A percentile compares a stretch with the other conserved stretches of the same genome.
phyloP scores from a whole-genome alignment of 1,140 invertebrate species.

The Lineus longissimus region DNA sequence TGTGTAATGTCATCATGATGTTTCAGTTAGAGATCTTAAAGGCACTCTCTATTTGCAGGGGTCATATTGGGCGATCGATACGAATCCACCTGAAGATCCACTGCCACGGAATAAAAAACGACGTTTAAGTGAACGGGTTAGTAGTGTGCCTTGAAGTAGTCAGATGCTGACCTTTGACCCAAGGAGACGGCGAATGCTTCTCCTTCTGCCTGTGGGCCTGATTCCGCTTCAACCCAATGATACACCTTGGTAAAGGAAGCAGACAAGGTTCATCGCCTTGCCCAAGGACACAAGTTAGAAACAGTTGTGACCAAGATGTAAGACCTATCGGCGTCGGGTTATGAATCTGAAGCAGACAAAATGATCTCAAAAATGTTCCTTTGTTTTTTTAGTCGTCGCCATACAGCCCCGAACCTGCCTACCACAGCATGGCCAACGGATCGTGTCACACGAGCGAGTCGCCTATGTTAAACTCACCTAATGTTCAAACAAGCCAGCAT shows the following conservation, averaged over 20 bases:
- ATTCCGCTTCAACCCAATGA: not conserved
- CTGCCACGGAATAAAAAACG: slow-evolving; percentile 37
- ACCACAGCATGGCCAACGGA: slow-evolving; percentile 11
- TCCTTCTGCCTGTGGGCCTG: not conserved
- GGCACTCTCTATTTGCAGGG: slow-evolving; percentile 38
- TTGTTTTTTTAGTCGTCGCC: slow-evolving; percentile 27
- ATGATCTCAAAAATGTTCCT: not conserved
- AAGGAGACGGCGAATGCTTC: not conserved
- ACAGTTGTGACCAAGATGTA: too few species aligned
- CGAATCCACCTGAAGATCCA: slow-evolving; percentile 46
- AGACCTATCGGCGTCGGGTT: too few species aligned
- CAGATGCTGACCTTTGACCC: not conserved
- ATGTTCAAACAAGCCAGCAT: too few species aligned
- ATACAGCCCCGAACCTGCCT: slow-evolving; percentile 34
- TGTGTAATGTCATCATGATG: too few species aligned
- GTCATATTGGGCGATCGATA: slow-evolving; percentile 54
- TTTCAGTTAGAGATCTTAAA: too few species aligned
- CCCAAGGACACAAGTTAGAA: too few species aligned
- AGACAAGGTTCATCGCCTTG: too few species aligned
- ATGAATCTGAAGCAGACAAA: too few species aligned
- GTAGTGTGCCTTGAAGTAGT: slow-evolving; percentile 9
- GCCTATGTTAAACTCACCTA: too few species aligned
- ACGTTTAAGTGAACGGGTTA: slow-evolving; percentile 33
- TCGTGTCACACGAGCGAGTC: too few species aligned
- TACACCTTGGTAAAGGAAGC: not conserved